phyloP scores from a whole-genome alignment of 2,797 vertebrate species.

The Anomalospiza imberbis region DNA sequence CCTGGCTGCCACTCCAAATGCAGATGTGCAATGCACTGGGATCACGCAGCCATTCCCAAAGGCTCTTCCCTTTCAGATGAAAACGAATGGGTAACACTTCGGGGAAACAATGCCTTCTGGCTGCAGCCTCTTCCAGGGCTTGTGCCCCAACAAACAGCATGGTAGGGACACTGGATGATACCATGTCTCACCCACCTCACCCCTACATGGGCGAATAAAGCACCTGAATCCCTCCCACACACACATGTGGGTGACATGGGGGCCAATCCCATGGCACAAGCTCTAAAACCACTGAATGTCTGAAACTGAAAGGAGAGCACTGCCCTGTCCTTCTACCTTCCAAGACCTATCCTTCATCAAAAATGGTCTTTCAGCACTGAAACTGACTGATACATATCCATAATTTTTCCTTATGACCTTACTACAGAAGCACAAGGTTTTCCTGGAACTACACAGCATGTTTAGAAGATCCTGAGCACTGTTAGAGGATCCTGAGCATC shows the following conservation, averaged over 20 bases:
- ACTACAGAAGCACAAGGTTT: background rate
- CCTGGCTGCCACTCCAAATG: background rate
- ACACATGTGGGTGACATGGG: rapidly evolving
- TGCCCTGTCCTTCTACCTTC: background rate
- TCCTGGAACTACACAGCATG: background rate
- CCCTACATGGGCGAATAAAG: background rate
- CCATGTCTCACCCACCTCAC: background rate
- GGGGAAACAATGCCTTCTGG: background rate
- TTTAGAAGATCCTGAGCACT: background rate
- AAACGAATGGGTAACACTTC: rapidly evolving
- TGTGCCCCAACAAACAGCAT: background rate
- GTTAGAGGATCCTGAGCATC: background rate
- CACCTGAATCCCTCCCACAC: background rate
- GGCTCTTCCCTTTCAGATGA: background rate
- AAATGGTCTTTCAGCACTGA: background rate
- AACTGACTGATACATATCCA: background rate
- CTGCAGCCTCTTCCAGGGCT: background rate
- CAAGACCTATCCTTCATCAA: background rate
- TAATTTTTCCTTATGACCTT: background rate
- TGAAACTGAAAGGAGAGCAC: background rate
- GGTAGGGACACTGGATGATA: background rate
- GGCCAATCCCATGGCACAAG: background rate
- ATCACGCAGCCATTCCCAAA: rapidly evolving
- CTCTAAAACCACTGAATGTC: rapidly evolving
- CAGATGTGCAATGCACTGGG: rapidly evolving